Base-by-base conservation (phyloP, 2,113 vertebrate genomes). In the Dermatemys mawii region DNA sequence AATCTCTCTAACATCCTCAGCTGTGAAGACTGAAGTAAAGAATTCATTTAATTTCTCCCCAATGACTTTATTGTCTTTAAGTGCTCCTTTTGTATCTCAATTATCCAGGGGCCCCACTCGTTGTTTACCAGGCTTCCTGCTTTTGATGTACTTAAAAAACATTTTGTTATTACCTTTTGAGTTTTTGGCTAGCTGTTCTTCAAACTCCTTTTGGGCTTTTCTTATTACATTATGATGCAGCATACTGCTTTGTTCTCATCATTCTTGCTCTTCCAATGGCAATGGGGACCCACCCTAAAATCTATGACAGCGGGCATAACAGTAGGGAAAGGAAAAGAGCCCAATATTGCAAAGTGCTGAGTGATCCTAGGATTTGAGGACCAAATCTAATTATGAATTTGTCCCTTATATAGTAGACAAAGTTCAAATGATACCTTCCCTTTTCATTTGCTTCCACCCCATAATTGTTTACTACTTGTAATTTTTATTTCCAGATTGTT, bases 271-370 rank as follows among this genome's bases (percentile, higher is more conserved):
- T 29, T 93, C 29, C 67, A 0, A 50, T 41, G 38, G 1, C 70
- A 67, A 11, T 84, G 17, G 90, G 91, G 86, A 76, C 22, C 8
- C 4, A 44, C 50, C 75, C 17, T 38, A 91, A n/a, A 44, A n/a
- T 26, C 4, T 32, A 38, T 22, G 17, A 57, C 84, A 63, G 53
- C 17, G 8, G 53, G 35, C 80, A 29, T 0, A 0, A 9, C 0
- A 2, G 81, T 22, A 87, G n/a, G 81, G 81, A 63, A 87, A 2
- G 14, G 57, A 27, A 79, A 92, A 50, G 46, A n/a, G 5, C 24
- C 24, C 0, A 0, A 21, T 88, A 24, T 81, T 1, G 0, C 41
- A 88, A 14, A 29, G 95, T 38, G 49, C 60, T 84, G 50, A 50
- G 41, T 24, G 86, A 19, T 27, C 4, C 32, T 21, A 0, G 75